Evolutionary conservation across 2,113 vertebrate species (phyloP), one percentile per base, ranked within the genome.

Genomic region (Ciconia boyciana): DNA sequence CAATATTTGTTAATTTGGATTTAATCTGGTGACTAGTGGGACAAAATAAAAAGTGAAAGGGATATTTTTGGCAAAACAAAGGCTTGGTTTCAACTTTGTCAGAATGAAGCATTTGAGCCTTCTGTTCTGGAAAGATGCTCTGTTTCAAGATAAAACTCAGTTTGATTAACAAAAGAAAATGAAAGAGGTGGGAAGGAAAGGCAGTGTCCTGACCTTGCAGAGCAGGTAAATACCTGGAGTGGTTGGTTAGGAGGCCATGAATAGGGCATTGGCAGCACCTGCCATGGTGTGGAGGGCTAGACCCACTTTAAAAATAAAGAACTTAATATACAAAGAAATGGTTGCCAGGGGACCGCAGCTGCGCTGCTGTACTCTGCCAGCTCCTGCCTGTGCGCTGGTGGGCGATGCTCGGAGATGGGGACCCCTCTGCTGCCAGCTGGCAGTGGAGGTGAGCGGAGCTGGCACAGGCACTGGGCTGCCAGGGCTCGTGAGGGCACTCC

Each of bases 31-130:
- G 87, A 91, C 64, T 87, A 74, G 83, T 7, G 0, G 91, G 89
- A 78, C 83, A 82, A 92, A 95, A 91, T 60, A 75, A 75, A 84
- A 89, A 94, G 72, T 24, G 69, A 93, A 96, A 81, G 61, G 83
- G 89, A n/a, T 96, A 94, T 95, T 94, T 96, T 83, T 95, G 91
- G 91, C 81, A 89, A 89, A 92, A 82, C 60, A 94, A 94, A 95
- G 61, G 76, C 91, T 92, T 70, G 80, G 43, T 86, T 95, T 94
- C 80, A 77, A 39, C 64, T 74, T 86, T 72, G 79, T 94, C 64
- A 87, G 74, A 91, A 78, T 64, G 80, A 94, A 87, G 60, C 32
- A 54, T 82, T 75, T 90, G 83, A 95, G 87, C 94, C 87, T 96
- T 96, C 94, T 94, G 91, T 95, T 96, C 60, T 55, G 55, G 72